Percentiles rank a stretch among this genome's conserved stretches.
Evolutionary conservation across 2,888 invertebrate species (phyloP).

Genomic region (Carterocephalus palaemon): DNA sequence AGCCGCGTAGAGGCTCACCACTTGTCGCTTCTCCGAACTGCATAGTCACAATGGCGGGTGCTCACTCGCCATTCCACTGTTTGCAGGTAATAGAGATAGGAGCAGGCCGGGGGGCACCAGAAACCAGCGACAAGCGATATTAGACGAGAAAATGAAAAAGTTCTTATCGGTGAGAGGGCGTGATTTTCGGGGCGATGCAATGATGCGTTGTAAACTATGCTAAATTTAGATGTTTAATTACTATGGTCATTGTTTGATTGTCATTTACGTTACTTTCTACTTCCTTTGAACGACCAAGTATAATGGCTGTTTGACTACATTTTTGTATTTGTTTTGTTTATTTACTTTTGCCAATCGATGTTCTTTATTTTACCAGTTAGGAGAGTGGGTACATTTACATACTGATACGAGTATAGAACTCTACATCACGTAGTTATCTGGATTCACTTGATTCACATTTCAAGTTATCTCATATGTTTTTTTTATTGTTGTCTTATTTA

Average conservation of each 20-base stretch:
- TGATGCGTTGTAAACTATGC: conserved; percentile 66
- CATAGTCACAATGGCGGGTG: conserved; percentile 30
- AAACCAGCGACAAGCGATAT: conserved; percentile 90
- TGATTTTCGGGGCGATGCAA: conserved; percentile 55
- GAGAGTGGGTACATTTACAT: conserved; percentile 16
- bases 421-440: too few species aligned
- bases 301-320: conserved; percentile 54
- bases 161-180: conserved; percentile 91
- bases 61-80: conserved; percentile 70
- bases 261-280: conserved; percentile 34
- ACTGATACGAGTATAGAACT: too few species aligned
- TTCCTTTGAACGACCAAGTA: conserved; percentile 65
- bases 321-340: conserved; percentile 8
- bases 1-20: conserved; percentile 36
- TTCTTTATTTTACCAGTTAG: conserved; percentile 10
- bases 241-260: conserved; percentile 51
- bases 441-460: too few species aligned
- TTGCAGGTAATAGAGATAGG: conserved; percentile 82
- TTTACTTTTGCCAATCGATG: conserved; percentile 15
- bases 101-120: conserved; percentile 81
- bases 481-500: too few species aligned
- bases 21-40: conserved; percentile 33
- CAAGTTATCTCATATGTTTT: too few species aligned
- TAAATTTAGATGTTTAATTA: conserved; percentile 66
- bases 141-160: conserved; percentile 96